These are phyloP conservation scores for Cyanistes caeruleus DNA, from an alignment of 2,113 vertebrate species.

Conservation along the genomic window DNA sequence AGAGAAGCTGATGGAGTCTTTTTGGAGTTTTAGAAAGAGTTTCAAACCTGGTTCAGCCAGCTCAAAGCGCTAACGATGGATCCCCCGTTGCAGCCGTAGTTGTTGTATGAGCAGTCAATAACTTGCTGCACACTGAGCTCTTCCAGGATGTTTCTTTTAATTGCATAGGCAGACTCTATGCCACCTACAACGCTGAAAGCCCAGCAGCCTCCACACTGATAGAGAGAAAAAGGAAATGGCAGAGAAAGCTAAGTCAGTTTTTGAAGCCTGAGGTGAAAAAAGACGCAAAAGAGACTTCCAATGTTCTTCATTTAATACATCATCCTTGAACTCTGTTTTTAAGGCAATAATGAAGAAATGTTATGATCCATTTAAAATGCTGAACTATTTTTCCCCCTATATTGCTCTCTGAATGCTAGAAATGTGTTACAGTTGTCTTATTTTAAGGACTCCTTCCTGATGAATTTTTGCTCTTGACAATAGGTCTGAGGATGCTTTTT, in stretches of 20 bases:
- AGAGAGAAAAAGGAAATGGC: background rate
- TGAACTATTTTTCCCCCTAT: rapidly evolving
- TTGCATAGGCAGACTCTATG: conserved; percentile 82
- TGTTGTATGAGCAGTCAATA: conserved; percentile 87
- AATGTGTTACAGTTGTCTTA: background rate
- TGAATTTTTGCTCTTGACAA: background rate
- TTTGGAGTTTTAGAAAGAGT: background rate
- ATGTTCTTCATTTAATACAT: background rate
- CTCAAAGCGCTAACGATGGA: conserved; percentile 78
- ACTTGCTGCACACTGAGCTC: conserved; percentile 91
- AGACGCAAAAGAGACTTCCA: background rate
- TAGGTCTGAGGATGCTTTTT: background rate
- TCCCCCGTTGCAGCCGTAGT: conserved; percentile 85
- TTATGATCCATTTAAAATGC: background rate
- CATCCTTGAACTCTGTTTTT: background rate
- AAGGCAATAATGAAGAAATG: background rate
- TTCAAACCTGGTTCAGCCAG: conserved; percentile 86
- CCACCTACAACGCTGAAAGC: conserved; percentile 90
- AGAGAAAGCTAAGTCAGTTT: background rate
- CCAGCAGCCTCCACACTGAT: conserved; percentile 93
- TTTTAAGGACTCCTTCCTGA: background rate
- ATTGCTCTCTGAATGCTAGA: background rate
- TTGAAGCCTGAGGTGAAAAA: background rate
- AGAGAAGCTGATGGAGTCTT: background rate
- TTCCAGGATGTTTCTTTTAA: conserved; percentile 73